phyloP scores from a whole-genome alignment of 1,140 invertebrate genomes.

The Ditylenchus dipsaci region DNA sequence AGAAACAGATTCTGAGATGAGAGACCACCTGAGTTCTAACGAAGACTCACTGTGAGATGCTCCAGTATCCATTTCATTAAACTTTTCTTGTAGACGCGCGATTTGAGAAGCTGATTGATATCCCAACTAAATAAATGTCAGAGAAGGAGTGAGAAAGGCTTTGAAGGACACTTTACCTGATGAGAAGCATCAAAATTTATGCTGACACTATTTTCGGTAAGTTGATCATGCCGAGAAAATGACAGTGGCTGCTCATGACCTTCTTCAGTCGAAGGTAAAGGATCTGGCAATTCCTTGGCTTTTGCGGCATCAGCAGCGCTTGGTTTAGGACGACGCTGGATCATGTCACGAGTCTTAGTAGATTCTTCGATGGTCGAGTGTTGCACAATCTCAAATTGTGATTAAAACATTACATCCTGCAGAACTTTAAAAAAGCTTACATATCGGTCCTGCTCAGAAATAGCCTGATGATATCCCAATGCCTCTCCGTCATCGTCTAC shows the following conservation, averaged over 20 bases:
- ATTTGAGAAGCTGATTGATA: not conserved
- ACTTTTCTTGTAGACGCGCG: not conserved
- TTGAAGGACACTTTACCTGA: not conserved
- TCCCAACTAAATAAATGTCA: not conserved
- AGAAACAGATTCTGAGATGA: constrained; percentile 65
- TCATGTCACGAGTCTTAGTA: constrained; percentile 4
- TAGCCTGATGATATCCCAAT: no score
- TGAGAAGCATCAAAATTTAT: not conserved
- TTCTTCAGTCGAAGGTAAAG: not conserved
- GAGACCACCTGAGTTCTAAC: constrained; percentile 59
- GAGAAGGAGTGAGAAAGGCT: not conserved
- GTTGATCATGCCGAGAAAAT: not conserved
- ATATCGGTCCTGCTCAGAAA: constrained; percentile 1
- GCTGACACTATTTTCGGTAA: not conserved
- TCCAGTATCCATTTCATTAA: not conserved
- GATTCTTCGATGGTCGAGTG: constrained; percentile 26
- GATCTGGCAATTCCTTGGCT: not conserved
- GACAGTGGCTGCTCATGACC: not conserved
- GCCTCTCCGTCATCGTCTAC: not conserved
- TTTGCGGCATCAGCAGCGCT: not conserved
- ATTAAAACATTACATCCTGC: no score
- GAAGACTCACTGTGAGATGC: not conserved
- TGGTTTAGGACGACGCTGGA: not conserved
- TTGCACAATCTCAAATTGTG: constrained; percentile 20
- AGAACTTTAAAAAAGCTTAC: not conserved